Conservation (phyloP, 2,797 vertebrate genomes). For the Pteropus rufus region DNA sequence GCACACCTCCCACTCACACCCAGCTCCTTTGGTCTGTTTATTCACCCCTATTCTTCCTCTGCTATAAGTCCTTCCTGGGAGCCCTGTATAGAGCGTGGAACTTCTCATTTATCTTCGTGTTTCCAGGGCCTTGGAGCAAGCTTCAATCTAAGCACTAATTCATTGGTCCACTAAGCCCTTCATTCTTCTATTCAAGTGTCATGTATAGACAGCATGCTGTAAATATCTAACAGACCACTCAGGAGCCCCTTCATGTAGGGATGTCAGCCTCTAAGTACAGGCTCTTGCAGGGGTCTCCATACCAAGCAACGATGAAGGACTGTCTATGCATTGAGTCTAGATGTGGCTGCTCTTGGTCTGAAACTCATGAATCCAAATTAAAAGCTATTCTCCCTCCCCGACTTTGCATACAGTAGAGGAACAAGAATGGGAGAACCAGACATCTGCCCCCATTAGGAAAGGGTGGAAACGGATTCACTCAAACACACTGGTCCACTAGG, state of each 20-base stretch:
- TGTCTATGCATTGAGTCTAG: background rate
- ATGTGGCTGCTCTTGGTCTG: background rate
- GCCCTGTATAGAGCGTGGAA: rapidly evolving
- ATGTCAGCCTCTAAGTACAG: background rate
- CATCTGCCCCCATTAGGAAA: background rate
- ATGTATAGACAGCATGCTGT: rapidly evolving
- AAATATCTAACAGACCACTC: background rate
- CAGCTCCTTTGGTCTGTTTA: background rate
- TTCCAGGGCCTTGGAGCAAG: background rate
- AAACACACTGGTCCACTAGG: rapidly evolving
- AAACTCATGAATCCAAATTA: background rate
- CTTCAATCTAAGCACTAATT: background rate
- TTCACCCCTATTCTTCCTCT: background rate
- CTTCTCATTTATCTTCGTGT: background rate
- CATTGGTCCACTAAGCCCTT: background rate
- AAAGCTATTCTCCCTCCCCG: background rate
- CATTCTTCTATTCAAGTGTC: background rate
- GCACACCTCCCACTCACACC: background rate
- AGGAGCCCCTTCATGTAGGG: rapidly evolving
- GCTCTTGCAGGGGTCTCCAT: background rate
- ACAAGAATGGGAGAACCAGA: too few relatives aligned
- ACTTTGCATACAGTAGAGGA: background rate
- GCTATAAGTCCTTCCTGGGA: background rate
- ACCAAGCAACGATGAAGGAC: background rate
- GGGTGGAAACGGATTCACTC: background rate